phyloP scores from a whole-genome alignment of 2,113 vertebrate species.

The Ciconia stormi region DNA sequence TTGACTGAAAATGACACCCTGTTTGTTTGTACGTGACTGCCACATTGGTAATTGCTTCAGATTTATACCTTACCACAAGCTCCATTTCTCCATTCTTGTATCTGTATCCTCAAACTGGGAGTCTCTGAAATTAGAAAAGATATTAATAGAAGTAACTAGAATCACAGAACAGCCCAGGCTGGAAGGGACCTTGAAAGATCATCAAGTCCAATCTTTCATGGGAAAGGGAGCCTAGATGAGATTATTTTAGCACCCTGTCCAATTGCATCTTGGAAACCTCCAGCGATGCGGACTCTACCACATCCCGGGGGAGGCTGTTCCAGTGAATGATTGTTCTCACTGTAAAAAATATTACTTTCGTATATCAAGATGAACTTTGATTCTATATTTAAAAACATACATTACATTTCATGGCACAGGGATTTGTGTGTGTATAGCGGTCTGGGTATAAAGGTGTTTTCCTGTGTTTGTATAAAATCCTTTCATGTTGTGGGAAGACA shows the following conservation, averaged over 20 bases:
- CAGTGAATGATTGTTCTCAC: neutral
- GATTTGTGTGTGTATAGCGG: neutral
- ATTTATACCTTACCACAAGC: neutral
- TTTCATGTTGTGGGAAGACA: neutral
- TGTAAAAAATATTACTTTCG: neutral
- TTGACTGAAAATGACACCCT: neutral
- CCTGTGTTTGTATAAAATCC: neutral
- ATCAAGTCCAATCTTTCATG: neutral
- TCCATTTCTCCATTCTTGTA: neutral
- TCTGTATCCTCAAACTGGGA: neutral
- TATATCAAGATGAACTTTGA: neutral
- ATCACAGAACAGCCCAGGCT: neutral
- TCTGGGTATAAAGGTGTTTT: neutral
- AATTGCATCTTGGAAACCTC: neutral
- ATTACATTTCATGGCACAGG: neutral
- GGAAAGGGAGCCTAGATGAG: neutral
- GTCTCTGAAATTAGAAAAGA: neutral
- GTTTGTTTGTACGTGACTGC: accelerated
- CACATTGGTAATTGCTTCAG: neutral
- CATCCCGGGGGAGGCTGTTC: neutral
- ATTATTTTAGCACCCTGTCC: neutral
- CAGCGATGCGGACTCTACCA: too few relatives aligned
- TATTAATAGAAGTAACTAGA: neutral
- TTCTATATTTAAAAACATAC: neutral
- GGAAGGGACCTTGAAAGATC: neutral